Evolutionary conservation across 2,113 vertebrate genomes (phyloP), one percentile per base, ranked within the genome.

Genomic region (Gadus chalcogrammus): DNA sequence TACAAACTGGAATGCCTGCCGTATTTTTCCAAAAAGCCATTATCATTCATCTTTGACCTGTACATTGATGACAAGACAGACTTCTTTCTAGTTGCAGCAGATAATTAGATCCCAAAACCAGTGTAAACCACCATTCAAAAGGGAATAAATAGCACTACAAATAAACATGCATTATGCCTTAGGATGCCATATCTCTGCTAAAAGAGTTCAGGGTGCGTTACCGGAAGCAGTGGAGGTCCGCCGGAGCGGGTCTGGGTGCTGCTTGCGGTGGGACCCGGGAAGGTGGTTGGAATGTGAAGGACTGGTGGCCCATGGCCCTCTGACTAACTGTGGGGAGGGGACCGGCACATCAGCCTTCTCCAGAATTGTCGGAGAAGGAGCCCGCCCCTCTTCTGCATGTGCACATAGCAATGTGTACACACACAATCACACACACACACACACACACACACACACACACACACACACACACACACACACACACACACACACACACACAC

Each of bases 141-240:
- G 42, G 42, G 12, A 48, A 48, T 48, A 48, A 48, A 48, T 48
- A 48, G 42, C 7, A 35, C 12, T 28, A 35, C 3, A 22, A 38
- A 22, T 55, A 6, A 13, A 15, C 9, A 13, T 20, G 1, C n/a
- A 8, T 61, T 3, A 15, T 62, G 22, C 5, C 17, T 20, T 22
- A 61, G 60, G 6, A 61, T 18, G 24, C 22, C 61, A 15, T 11
- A 5, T 22, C 18, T 22, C 17, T n/a, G 18, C 22, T 61, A 13
- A 4, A 59, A n/a, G 17, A 59, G 15, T 17, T 18, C 4, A 59
- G 13, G 3, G 61, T 35, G 28, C 31, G 60, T 88, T 92, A 98
- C 97, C 96, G 12, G 96, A 91, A 0, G 88, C 82, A 0, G 91
- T 69, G 55, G 95, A 97, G 15, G 94, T 92, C n/a, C 95, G 92